Evolutionary conservation across 2,113 vertebrate species (phyloP).

Genomic region (Anarhynchus alexandrinus): DNA sequence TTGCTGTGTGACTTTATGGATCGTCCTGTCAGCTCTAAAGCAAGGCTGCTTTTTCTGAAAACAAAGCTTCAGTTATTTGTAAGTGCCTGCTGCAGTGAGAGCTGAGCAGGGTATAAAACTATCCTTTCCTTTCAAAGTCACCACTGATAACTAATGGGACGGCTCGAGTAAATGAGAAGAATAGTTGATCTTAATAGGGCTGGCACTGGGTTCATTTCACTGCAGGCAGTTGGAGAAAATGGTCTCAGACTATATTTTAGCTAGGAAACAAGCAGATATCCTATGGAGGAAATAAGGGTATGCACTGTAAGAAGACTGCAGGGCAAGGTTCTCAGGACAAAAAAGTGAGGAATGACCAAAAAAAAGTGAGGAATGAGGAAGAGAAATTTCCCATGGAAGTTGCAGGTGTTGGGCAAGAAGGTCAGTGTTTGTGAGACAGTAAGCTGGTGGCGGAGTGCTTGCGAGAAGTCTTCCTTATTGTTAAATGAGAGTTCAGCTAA

Average conservation of each 20-base stretch:
- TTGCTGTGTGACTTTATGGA: slow-evolving; percentile 22
- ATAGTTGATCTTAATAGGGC: slow-evolving; percentile 51
- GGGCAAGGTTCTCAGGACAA: not conserved
- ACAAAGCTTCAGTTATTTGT: slow-evolving; percentile 45
- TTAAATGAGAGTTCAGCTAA: not conserved
- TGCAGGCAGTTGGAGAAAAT: slow-evolving; percentile 26
- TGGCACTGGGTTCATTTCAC: slow-evolving; percentile 24
- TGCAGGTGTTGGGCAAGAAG: not conserved
- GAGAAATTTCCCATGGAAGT: not conserved
- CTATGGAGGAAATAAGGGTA: not conserved
- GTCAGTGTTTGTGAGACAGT: not conserved
- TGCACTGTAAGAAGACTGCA: not conserved
- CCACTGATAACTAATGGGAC: slow-evolving; percentile 58
- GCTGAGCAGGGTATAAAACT: slow-evolving; percentile 66
- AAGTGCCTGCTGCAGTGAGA: slow-evolving; percentile 59
- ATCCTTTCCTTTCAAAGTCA: slow-evolving; percentile 47
- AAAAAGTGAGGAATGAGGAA: not conserved
- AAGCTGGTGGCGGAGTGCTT: not conserved
- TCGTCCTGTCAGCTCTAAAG: slow-evolving; percentile 40
- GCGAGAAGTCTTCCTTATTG: not conserved
- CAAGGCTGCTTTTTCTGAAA: slow-evolving; percentile 43
- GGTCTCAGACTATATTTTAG: not conserved
- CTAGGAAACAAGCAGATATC: not conserved
- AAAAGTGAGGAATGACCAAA: not conserved
- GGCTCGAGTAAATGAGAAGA: slow-evolving; percentile 42